Evolutionary conservation across 1,140 invertebrate genomes (phyloP).

Genomic region (Drosophila dunni): DNA sequence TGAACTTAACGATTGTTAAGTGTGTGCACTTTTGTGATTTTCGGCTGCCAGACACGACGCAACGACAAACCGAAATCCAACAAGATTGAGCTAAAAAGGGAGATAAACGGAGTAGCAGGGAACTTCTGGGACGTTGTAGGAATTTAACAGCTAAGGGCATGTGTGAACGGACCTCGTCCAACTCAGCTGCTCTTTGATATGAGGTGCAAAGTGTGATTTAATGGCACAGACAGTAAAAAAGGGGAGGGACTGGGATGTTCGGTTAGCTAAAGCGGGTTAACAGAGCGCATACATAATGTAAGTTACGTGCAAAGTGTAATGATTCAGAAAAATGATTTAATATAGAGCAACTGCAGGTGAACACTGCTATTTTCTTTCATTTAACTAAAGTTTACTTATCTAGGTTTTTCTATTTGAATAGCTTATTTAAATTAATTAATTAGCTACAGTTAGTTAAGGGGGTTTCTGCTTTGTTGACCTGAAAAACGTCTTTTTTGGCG

Average conservation of each 20-base stretch:
- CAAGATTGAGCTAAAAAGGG: neutral
- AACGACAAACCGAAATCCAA: constrained; percentile 5
- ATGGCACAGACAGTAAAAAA: constrained; percentile 12
- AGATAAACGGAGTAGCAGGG: no score
- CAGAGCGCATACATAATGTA: constrained; percentile 46
- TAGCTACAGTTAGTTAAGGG: no score
- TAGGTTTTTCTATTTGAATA: no score
- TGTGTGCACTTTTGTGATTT: constrained; percentile 51
- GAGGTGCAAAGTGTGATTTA: constrained; percentile 65
- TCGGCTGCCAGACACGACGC: constrained; percentile 27
- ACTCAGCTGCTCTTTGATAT: constrained; percentile 44
- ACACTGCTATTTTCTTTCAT: no score
- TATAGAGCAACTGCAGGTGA: neutral
- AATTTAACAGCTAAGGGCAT: neutral
- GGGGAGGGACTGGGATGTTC: neutral
- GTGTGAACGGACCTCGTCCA: constrained; percentile 22
- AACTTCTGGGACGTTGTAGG: neutral
- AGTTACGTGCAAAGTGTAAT: constrained; percentile 20
- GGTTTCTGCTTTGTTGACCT: no score
- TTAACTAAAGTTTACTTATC: no score
- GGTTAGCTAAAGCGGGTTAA: constrained; percentile 42
- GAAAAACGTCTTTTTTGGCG: no score
- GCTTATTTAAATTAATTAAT: no score
- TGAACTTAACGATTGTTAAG: constrained; percentile 67
- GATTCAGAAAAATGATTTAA: neutral